Evolutionary conservation across 2,797 vertebrate genomes (phyloP), one percentile per base, ranked within the genome.

Genomic region (Anolis apletophallus): DNA sequence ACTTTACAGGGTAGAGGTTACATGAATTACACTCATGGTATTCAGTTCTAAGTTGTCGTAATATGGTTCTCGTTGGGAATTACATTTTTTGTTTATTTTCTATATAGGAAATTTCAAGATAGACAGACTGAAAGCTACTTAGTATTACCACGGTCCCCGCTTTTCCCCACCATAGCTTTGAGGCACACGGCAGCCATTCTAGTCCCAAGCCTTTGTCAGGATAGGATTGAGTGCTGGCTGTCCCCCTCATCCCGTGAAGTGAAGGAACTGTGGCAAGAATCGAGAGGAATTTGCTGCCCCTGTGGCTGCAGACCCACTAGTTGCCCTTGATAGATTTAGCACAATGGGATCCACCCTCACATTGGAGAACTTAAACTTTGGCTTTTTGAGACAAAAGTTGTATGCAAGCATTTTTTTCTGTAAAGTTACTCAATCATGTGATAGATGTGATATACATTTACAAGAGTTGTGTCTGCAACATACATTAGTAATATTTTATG

Each of bases 381-480:
- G 21, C 67, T 77, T 57, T 87, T 14, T 17, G 26, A 74, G 16
- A 1, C 76, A 80, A 86, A 61, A 46, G 90, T 85, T 21, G 0
- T 0, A 6, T 40, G 77, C 19, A 81, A 55, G 72, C 73, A n/a
- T 81, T 86, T 85, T 85, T 34, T 82, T 67, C 26, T 87, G 54
- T 36, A 84, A 84, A 19, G 5, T 85, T 36, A 80, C 59, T 81
- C 78, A 83, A 72, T 72, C n/a, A 1, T 85, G 52, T 74, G 50
- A 32, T 68, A 85, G 82, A 89, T 32, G 46, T 86, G 72, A 75
- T 34, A 23, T 29, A 40, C 68, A 0, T 5, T 29, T 69, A 34
- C 82, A 80, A 89, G 84, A 8, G 90, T 68, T 71, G n/a, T 73
- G 14, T 2, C 23, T 88, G 29, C 36, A 34, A 88, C 64, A 84